Evolutionary conservation across 2,797 vertebrate genomes (phyloP), one percentile per base, ranked within the genome.

Genomic region (Malurus leucopterus): DNA sequence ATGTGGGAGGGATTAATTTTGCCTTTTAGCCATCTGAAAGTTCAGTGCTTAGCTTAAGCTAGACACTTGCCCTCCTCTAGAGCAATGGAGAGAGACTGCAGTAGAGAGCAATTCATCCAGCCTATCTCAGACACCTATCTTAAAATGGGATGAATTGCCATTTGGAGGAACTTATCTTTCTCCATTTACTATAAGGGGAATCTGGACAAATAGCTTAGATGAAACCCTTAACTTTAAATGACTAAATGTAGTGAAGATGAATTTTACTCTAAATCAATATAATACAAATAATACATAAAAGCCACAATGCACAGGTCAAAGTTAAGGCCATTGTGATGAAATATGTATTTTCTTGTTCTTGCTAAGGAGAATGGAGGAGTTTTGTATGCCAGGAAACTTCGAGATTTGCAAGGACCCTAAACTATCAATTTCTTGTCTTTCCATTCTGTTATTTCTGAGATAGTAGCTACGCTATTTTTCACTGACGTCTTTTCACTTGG

Each of bases 201-300:
- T 14, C 22, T 86, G 55, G 55, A 81, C 51, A 91, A 92, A 89
- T 44, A 81, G 58, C 65, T 88, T 43, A 65, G 83, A 57, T 84
- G 79, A 89, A 93, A 63, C 7, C 8, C 15, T 34, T 85, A 90
- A 85, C 72, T 89, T 90, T 49, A 90, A 70, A 77, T 65, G 29
- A 53, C 30, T 89, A 85, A 80, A 85, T 30, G 24, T 53, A 77
- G 63, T 69, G 79, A 87, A 77, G 89, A 92, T 72, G 44, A 85
- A 90, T 91, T 87, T 47, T 87, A 40, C 65, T 62, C 40, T 92
- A 90, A 89, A 80, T 81, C 67, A 86, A 46, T 91, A 57, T 75
- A 93, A 81, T 46, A 92, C 63, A 95, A 95, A 95, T 70, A 89
- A 84, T 67, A 89, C 46, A 84, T 67, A 92, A 93, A 93, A 89